Evolutionary conservation across 2,797 vertebrate species (phyloP).

Genomic region (Meriones psammophilus): DNA sequence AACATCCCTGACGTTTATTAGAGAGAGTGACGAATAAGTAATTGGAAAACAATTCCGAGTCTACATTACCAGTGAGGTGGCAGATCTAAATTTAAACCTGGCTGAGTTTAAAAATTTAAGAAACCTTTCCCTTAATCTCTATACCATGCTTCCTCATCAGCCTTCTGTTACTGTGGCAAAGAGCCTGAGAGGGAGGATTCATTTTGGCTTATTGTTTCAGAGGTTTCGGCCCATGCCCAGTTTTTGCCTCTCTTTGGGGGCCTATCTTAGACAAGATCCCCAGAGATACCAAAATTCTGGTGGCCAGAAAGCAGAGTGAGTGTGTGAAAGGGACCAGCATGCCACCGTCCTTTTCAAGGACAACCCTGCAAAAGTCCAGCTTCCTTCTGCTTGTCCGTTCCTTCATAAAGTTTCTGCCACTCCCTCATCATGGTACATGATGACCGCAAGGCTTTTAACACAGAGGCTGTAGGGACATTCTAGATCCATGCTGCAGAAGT

Average conservation of each 20-base stretch:
- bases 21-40: neutral
- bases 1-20: neutral
- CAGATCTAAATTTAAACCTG: neutral
- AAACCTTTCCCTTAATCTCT: constrained; percentile 6
- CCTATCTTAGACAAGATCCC: no score
- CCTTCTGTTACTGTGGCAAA: neutral
- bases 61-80: neutral
- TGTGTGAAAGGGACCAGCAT: neutral
- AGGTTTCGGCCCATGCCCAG: neutral
- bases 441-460: neutral
- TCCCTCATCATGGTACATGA: neutral
- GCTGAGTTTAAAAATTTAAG: neutral
- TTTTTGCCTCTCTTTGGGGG: neutral
- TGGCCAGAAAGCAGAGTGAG: neutral
- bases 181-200: neutral
- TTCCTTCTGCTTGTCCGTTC: neutral
- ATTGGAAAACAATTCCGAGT: neutral
- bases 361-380: neutral
- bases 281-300: neutral
- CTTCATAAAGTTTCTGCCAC: neutral
- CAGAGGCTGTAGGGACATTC: neutral
- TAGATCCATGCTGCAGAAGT: neutral
- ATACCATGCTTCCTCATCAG: neutral
- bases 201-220: neutral
- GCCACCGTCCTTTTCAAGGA: neutral